A percentile compares a stretch with the other conserved stretches of the same genome.
Conservation (phyloP, 2,888 invertebrate genomes). For the Nomada fucata region DNA sequence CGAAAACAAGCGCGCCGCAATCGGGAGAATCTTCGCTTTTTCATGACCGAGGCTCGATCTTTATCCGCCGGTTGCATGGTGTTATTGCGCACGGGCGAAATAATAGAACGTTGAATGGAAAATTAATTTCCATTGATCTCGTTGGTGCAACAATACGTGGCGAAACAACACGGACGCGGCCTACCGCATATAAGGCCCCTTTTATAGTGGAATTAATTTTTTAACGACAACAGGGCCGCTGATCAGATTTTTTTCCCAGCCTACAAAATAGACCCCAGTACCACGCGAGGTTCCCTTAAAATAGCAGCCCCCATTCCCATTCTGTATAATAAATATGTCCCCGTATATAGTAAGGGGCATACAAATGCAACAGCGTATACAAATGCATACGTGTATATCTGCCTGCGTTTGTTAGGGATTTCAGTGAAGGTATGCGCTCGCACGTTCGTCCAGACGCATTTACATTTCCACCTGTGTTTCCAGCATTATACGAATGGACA, state of each 20-base stretch:
- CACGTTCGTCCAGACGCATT: constrained; percentile 33
- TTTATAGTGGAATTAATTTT: constrained; percentile 63
- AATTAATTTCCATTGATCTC: constrained; percentile 63
- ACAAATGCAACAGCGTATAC: constrained; percentile 25
- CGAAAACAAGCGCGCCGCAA: neutral
- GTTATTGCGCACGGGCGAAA: constrained; percentile 25
- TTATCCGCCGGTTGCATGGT: neutral
- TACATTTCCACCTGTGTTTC: constrained; percentile 34
- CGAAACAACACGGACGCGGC: constrained; percentile 16
- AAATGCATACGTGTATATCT: constrained; percentile 8
- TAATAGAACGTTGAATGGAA: constrained; percentile 55
- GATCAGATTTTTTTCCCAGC: constrained; percentile 54
- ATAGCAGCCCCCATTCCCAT: constrained; percentile 34
- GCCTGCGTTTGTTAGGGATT: neutral
- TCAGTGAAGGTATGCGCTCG: neutral
- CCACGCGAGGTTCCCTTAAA: constrained; percentile 27
- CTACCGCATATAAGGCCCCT: constrained; percentile 23
- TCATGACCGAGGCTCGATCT: constrained; percentile 22
- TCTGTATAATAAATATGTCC: constrained; percentile 51
- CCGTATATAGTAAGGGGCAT: constrained; percentile 55
- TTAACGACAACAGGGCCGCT: constrained; percentile 60
- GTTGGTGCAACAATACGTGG: constrained; percentile 16
- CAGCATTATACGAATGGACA: constrained; percentile 54
- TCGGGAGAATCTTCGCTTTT: constrained; percentile 1
- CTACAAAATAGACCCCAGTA: constrained; percentile 48